Base-by-base conservation (phyloP, 2,113 vertebrate genomes). In the Melanerpes aurifrons region DNA sequence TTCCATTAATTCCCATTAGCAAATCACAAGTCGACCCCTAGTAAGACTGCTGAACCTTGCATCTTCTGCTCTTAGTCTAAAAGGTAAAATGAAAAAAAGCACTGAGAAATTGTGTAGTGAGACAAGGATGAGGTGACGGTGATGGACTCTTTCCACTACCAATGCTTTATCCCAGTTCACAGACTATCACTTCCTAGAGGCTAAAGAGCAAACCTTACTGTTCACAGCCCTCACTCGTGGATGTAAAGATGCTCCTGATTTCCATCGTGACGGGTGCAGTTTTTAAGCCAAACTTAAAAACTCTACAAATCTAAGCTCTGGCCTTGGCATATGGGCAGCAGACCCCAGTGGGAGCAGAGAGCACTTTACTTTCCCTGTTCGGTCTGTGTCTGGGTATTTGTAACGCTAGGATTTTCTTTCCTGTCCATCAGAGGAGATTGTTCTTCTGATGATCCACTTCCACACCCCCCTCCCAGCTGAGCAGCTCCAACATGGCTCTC, bases 31-130 rank as follows among this genome's bases (percentile, higher is more conserved):
- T 3, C 6, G 25, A 76, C 15, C 54, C 47, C 18, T 18, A 53
- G 15, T 16, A 76, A 77, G 59, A 18, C 24, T 28, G 54, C 13
- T 10, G 24, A 40, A 70, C 19, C 40, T 76, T 21, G 37, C 24
- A 66, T 32, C 12, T 85, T 87, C 48, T 40, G 29, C 14, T 75
- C 12, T 29, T 29, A 25, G 9, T 21, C 57, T 45, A n/a, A 31
- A 69, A 68, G 6, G 81, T 9, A 37, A 12, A 8, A 22, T 53
- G 2, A 1, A 0, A 0, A 8, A 26, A 57, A 2, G 1, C 0
- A 0, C 32, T 12, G 54, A 12, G 24, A 68, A 68, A 32, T 2
- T 32, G 14, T 12, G 14, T 5, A 26, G 31, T 14, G n/a, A 22
- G 50, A 86, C 0, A 0, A 64, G 29, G 66, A 56, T 54, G 35